Conservation (phyloP, 2,113 vertebrate genomes). For the Glaucidium brasilianum region DNA sequence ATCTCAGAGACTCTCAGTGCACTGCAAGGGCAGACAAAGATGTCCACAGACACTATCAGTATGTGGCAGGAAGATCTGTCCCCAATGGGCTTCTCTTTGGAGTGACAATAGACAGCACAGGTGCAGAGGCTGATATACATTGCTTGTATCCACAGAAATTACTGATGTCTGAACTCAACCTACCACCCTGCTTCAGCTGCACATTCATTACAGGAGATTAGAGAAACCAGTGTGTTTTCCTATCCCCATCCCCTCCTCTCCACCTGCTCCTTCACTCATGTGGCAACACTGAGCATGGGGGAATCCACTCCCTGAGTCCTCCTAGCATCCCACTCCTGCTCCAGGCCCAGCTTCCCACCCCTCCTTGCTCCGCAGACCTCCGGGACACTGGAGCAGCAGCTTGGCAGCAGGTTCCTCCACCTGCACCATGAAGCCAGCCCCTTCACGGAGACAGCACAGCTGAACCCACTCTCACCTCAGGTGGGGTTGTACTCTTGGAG, state of each 20-base stretch:
- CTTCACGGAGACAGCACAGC: neutral
- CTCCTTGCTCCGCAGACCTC: neutral
- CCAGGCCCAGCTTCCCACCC: neutral
- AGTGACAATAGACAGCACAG: neutral
- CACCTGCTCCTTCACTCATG: neutral
- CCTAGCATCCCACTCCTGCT: neutral
- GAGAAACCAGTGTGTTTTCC: neutral
- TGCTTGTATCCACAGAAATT: neutral
- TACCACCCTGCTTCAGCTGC: neutral
- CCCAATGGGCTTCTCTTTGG: neutral
- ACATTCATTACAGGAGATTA: too few relatives aligned
- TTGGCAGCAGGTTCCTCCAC: neutral
- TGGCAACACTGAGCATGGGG: neutral
- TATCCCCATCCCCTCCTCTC: neutral
- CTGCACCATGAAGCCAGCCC: neutral
- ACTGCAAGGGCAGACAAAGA: neutral
- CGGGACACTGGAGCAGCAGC: accelerated
- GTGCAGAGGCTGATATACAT: neutral
- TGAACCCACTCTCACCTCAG: constrained; percentile 68
- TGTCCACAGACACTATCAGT: neutral
- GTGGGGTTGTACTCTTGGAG: constrained; percentile 76
- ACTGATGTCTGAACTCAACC: neutral
- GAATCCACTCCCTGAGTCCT: neutral
- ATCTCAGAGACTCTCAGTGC: neutral
- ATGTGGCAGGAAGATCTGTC: neutral